phyloP scores from a whole-genome alignment of 2,113 vertebrate species.

The Corythoichthys haematopterus region DNA sequence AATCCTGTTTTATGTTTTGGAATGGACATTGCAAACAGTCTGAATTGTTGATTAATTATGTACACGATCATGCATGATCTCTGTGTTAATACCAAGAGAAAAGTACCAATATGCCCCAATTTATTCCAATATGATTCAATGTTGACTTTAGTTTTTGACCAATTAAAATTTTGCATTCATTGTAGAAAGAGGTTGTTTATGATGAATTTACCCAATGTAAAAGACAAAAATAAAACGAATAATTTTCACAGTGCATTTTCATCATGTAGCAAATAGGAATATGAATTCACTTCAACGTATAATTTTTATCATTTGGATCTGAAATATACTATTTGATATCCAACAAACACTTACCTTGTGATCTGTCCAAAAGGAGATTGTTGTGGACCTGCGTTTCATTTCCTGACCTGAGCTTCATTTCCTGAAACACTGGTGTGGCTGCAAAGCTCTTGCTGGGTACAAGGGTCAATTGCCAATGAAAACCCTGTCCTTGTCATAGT shows the following conservation, averaged over 20 bases:
- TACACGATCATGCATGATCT: background rate
- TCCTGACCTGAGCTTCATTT: constrained; percentile 32
- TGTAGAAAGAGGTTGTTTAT: no score
- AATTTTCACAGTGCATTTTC: no score
- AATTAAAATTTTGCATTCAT: no score
- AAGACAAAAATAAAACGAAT: no score
- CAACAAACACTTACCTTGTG: constrained; percentile 43
- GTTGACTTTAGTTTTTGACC: background rate
- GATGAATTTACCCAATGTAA: no score
- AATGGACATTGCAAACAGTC: no score
- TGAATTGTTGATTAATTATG: no score
- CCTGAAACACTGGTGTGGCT: constrained; percentile 39
- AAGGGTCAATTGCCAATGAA: constrained; percentile 1
- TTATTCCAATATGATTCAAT: background rate
- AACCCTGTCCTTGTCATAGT: constrained; percentile 22
- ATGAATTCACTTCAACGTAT: no score
- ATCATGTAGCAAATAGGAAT: no score
- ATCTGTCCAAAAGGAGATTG: background rate
- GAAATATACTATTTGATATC: background rate
- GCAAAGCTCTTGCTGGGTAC: constrained; percentile 12
- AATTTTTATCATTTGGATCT: background rate
- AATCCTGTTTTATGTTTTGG: no score
- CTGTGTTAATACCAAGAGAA: background rate
- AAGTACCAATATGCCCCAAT: background rate
- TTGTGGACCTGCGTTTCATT: background rate